phyloP scores from a whole-genome alignment of 2,113 vertebrate genomes.

The Phalacrocorax carbo region DNA sequence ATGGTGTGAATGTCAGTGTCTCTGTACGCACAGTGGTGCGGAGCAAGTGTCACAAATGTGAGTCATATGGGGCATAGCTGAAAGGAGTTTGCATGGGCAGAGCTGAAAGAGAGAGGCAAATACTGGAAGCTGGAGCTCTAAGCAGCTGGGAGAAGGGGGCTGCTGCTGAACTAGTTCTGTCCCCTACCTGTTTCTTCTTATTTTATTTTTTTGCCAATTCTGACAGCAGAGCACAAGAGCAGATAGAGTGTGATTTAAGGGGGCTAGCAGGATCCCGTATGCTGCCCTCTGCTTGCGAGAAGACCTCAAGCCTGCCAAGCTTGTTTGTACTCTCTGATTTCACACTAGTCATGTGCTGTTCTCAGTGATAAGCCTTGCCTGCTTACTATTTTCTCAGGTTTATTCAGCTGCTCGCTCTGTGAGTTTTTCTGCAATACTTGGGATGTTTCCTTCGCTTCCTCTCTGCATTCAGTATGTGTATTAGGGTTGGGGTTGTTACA shows the following conservation, averaged over 20 bases:
- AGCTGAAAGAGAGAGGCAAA: neutral
- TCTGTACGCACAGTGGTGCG: neutral
- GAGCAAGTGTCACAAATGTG: neutral
- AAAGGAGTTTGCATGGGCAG: neutral
- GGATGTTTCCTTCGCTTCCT: neutral
- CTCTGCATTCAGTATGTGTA: neutral
- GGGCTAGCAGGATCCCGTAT: neutral
- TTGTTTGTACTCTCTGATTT: neutral
- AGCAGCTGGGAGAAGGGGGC: neutral
- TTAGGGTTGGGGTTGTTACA: neutral
- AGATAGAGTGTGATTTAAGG: neutral
- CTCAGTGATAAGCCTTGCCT: neutral
- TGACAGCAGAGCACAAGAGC: neutral
- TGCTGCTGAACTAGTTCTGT: neutral
- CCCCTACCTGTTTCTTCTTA: neutral
- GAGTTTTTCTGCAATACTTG: neutral
- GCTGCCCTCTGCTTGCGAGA: neutral
- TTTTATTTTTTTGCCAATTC: neutral
- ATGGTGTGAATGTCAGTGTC: neutral
- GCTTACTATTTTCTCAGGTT: neutral
- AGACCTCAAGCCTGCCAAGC: neutral
- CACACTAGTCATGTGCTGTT: neutral
- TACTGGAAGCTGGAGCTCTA: neutral
- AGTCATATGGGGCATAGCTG: neutral
- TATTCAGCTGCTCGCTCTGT: neutral